phyloP scores from a whole-genome alignment of 1,140 invertebrate genomes.

The Melipona quadrifasciata region DNA sequence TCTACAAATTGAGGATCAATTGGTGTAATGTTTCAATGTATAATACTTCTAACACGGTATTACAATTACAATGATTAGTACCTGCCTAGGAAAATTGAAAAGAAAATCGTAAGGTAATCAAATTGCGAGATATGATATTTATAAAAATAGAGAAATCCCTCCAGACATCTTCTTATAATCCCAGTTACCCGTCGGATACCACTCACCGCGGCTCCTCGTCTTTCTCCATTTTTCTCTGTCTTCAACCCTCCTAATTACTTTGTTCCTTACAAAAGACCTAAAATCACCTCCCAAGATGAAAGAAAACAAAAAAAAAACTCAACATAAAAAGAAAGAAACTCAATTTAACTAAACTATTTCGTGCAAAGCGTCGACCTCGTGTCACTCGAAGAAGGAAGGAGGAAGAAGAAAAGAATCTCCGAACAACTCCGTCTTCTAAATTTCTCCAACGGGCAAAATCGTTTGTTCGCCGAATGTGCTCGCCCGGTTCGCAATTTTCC shows the following conservation, averaged over 20 bases:
- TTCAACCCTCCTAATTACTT: not conserved
- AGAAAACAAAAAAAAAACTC: not conserved
- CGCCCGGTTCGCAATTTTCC: not conserved
- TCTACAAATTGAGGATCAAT: too few species aligned
- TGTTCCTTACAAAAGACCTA: not conserved
- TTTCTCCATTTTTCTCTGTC: not conserved
- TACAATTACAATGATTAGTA: too few species aligned
- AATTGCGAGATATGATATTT: too few species aligned
- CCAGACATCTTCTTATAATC: not conserved
- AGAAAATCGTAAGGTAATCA: too few species aligned
- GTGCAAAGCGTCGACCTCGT: not conserved
- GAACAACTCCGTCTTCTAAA: not conserved
- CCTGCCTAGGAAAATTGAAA: too few species aligned
- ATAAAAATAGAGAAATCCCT: not conserved
- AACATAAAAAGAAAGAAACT: not conserved
- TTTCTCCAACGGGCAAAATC: not conserved
- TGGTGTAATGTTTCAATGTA: too few species aligned
- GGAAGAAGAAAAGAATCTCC: not conserved
- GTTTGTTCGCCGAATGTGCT: not conserved
- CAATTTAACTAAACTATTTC: not conserved
- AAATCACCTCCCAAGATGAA: not conserved
- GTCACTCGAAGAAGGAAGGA: not conserved
- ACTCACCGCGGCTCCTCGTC: not conserved
- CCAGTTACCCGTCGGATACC: not conserved
- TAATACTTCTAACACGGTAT: too few species aligned